Conservation (phyloP, 2,888 invertebrate species). For the Synanthedon myopaeformis region DNA sequence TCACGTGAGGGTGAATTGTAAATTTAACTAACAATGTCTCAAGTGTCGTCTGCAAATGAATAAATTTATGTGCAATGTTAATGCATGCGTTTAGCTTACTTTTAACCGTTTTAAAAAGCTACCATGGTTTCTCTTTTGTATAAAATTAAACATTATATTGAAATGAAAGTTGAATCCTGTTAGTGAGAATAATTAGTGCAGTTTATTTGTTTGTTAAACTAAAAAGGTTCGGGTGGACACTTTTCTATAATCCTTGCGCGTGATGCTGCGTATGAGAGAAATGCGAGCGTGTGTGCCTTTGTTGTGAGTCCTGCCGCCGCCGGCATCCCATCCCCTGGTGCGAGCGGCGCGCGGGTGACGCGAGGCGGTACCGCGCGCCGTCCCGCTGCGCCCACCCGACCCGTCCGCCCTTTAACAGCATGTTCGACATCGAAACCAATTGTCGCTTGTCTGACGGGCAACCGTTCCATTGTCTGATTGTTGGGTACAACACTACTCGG, state of each 20-base stretch:
- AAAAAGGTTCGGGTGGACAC: conserved; percentile 50
- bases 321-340: conserved; percentile 16
- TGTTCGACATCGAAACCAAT: conserved; percentile 68
- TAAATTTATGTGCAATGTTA: conserved; percentile 26
- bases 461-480: conserved; percentile 73
- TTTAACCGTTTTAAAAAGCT: conserved; percentile 37
- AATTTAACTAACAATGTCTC: background rate
- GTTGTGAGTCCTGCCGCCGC: conserved; percentile 5
- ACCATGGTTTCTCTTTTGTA: conserved; percentile 46
- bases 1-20: background rate
- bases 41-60: background rate
- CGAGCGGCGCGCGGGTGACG: conserved; percentile 29
- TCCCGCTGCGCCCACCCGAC: conserved; percentile 31
- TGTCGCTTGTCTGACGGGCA: conserved; percentile 73
- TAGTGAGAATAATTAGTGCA: conserved; percentile 28
- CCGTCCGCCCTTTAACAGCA: conserved; percentile 65
- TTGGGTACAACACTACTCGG: conserved; percentile 72
- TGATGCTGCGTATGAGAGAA: background rate
- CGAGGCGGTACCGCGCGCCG: conserved; percentile 25
- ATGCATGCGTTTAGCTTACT: conserved; percentile 50
- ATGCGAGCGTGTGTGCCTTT: conserved; percentile 1
- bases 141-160: conserved; percentile 33
- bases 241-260: conserved; percentile 13
- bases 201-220: background rate
- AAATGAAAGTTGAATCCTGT: conserved; percentile 4